Evolutionary conservation across 2,797 vertebrate genomes (phyloP).

Genomic region (Aplochiton taeniatus): DNA sequence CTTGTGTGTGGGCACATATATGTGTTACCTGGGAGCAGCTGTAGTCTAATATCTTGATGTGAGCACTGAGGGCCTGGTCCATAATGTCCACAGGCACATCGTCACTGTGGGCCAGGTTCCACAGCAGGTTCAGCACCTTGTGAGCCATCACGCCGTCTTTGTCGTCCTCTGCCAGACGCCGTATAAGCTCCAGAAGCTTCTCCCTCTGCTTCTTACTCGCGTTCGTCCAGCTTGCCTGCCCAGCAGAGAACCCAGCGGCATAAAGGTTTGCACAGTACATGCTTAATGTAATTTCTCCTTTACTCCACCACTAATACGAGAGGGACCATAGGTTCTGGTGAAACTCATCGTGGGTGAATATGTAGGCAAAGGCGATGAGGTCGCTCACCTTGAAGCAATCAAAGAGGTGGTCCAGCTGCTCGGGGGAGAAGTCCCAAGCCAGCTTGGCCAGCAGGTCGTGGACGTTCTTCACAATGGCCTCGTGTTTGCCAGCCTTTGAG

Average conservation of each 20-base stretch:
- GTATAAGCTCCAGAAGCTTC: conserved; percentile 94
- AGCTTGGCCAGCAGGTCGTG: conserved; percentile 97
- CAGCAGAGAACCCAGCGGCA: conserved; percentile 1
- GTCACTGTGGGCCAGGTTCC: conserved; percentile 99
- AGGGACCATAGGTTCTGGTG: neutral
- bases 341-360: neutral
- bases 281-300: neutral
- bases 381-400: conserved; percentile 96
- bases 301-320: neutral
- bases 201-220: conserved; percentile 99
- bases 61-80: conserved; percentile 98
- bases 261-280: neutral
- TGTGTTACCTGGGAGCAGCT: conserved; percentile 94
- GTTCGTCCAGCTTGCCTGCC: conserved; percentile 98
- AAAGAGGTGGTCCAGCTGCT: conserved; percentile 98
- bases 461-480: conserved; percentile 99
- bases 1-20: neutral
- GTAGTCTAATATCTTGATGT: conserved; percentile 99
- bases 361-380: neutral
- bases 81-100: conserved; percentile 99
- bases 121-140: conserved; percentile 96
- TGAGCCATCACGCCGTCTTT: conserved; percentile 99
- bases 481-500: conserved; percentile 93
- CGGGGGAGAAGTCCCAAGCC: conserved; percentile 99
- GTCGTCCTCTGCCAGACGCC: conserved; percentile 97